phyloP scores from a whole-genome alignment of 2,888 invertebrate genomes.

The Cerastis rubricosa region DNA sequence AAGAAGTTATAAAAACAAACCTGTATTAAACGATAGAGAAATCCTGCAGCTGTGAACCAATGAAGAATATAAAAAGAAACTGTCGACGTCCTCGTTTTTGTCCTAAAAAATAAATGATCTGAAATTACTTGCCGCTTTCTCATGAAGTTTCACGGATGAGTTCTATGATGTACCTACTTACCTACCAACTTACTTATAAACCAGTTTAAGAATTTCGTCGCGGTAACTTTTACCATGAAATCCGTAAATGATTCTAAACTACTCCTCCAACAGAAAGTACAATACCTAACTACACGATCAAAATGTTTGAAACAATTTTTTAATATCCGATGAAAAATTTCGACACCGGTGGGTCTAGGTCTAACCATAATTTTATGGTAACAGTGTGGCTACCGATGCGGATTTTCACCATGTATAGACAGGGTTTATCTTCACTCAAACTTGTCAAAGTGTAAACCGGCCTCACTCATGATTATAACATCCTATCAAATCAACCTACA shows the following conservation, averaged over 20 bases:
- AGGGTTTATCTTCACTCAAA: slow-evolving; percentile 1
- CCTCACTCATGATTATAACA: slow-evolving; percentile 21
- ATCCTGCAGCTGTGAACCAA: slow-evolving; percentile 47
- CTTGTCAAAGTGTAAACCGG: slow-evolving; percentile 25
- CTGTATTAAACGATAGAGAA: slow-evolving; percentile 55
- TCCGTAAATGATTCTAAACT: not conserved
- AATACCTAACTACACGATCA: not conserved
- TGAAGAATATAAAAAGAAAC: slow-evolving; percentile 37
- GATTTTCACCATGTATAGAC: not conserved
- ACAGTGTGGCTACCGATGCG: not conserved
- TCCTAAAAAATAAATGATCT: not conserved
- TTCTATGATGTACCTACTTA: not conserved
- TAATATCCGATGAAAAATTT: not conserved
- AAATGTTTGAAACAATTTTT: not conserved
- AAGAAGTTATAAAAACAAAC: slow-evolving; percentile 66
- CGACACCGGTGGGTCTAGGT: not conserved
- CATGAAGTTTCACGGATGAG: not conserved
- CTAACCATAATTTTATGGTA: not conserved
- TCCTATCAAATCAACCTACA: not conserved
- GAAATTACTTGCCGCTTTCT: not conserved
- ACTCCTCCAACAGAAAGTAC: not conserved
- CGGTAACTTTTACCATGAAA: not conserved
- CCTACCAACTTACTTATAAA: no score
- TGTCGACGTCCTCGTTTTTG: not conserved
- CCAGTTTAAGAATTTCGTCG: not conserved